A percentile compares a stretch with the other conserved stretches of the same genome.
Evolutionary conservation across 2,113 vertebrate genomes (phyloP).

Genomic region (Lepisosteus osseus): DNA sequence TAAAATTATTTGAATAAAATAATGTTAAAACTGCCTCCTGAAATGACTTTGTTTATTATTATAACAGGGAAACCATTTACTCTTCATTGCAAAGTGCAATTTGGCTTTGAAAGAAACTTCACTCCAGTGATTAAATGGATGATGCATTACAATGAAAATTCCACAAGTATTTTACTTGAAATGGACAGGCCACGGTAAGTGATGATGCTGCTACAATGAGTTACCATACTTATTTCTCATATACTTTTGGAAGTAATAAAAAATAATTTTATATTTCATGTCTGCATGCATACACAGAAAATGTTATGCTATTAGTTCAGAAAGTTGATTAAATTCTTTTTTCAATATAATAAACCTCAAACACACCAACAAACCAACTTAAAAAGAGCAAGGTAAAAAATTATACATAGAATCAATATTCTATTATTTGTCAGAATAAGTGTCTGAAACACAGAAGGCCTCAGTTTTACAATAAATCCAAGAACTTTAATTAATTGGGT

Average conservation of each 20-base stretch:
- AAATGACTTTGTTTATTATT: conserved; percentile 16
- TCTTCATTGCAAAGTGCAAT: conserved; percentile 65
- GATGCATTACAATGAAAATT: conserved; percentile 37
- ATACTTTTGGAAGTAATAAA: background rate
- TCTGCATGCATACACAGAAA: background rate
- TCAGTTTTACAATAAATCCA: no score
- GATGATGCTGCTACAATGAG: conserved; percentile 26
- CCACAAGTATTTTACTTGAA: conserved; percentile 30
- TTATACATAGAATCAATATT: background rate
- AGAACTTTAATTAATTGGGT: no score
- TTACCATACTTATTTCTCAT: background rate
- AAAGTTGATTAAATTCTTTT: no score
- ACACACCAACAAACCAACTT: no score
- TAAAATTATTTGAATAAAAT: no score
- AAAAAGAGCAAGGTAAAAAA: background rate
- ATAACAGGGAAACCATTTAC: conserved; percentile 62
- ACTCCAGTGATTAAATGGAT: conserved; percentile 59
- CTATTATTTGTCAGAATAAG: background rate
- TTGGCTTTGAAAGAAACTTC: conserved; percentile 61
- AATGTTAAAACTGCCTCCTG: no score
- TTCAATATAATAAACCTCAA: no score
- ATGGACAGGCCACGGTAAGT: conserved; percentile 45
- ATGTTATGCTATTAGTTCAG: no score
- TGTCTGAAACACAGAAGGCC: no score
- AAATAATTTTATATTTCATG: background rate